These are phyloP conservation scores for Nesoenas mayeri DNA, from an alignment of 2,113 vertebrate species.

Conservation along the genomic window DNA sequence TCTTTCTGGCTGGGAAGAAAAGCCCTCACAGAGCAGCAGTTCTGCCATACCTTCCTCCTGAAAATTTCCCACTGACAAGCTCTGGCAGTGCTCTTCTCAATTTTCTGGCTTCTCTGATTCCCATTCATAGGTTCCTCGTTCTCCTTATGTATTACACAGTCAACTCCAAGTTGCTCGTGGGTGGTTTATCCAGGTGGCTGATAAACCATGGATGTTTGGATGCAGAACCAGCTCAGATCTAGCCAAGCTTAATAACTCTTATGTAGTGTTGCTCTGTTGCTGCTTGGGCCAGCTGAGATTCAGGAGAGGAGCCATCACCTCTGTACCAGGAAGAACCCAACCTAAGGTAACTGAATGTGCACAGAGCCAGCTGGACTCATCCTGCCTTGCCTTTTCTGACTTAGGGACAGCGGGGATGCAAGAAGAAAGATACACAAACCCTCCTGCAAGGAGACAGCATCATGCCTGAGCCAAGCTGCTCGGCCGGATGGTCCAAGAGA, in stretches of 20 bases:
- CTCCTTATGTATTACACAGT: neutral
- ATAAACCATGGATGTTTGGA: neutral
- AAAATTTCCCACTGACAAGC: neutral
- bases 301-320: neutral
- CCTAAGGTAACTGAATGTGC: too few relatives aligned
- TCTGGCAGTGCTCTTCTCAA: neutral
- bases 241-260: neutral
- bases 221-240: neutral
- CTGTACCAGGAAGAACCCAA: neutral
- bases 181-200: constrained; percentile 24
- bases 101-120: neutral
- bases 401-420: neutral
- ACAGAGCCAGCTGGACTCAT: accelerated
- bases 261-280: neutral
- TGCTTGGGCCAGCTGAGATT: neutral
- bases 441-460: neutral
- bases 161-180: neutral
- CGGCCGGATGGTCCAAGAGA: neutral
- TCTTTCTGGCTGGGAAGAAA: neutral
- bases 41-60: neutral
- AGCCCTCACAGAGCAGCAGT: accelerated
- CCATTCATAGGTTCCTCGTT: accelerated
- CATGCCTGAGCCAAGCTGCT: accelerated
- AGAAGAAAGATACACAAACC: neutral
- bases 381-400: neutral